Conservation (phyloP, 2,113 vertebrate genomes). For the Formicarius rufipectus region DNA sequence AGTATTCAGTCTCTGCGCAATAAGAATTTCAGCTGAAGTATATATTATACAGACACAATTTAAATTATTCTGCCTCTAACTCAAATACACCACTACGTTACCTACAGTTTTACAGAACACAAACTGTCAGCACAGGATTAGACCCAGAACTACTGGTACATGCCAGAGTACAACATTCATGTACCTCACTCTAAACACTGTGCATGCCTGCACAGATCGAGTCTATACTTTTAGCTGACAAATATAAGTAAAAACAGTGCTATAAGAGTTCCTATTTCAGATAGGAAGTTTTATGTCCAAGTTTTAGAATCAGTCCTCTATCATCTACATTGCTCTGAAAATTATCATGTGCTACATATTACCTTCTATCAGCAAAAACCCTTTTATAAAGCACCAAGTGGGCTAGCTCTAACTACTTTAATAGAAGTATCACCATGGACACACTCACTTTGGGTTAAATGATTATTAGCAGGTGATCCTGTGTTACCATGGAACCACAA, state of each 20-base stretch:
- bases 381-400: not conserved
- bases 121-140: not conserved
- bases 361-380: not conserved
- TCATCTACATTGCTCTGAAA: not conserved
- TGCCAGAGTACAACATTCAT: not conserved
- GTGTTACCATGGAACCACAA: not conserved
- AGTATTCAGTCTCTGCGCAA: not conserved
- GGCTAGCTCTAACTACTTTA: too few relatives aligned
- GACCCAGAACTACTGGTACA: not conserved
- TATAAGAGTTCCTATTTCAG: not conserved
- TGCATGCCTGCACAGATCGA: not conserved
- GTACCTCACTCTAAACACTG: not conserved
- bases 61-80: not conserved
- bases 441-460: not conserved
- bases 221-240: not conserved
- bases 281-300: not conserved
- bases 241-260: not conserved
- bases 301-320: not conserved
- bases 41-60: not conserved
- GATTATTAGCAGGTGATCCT: not conserved
- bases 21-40: not conserved
- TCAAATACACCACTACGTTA: not conserved
- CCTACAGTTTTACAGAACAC: not conserved
- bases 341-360: accelerated
- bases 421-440: accelerated